phyloP scores from a whole-genome alignment of 2,113 vertebrate species.

The Ovis aries region DNA sequence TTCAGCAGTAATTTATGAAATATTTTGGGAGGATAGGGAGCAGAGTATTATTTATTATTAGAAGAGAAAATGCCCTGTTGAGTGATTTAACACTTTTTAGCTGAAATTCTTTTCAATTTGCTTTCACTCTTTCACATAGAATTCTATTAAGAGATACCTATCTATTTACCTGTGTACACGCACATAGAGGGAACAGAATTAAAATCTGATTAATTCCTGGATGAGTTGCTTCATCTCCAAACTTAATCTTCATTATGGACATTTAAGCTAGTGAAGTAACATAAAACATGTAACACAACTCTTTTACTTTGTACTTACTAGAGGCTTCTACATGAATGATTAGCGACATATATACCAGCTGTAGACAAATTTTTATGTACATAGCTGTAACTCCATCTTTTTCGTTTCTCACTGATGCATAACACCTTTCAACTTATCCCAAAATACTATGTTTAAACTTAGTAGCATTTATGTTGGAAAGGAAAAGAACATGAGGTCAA shows the following conservation, averaged over 20 bases:
- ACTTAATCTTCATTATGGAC: neutral
- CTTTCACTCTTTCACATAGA: neutral
- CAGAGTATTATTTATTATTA: neutral
- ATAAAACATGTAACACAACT: neutral
- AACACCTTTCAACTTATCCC: neutral
- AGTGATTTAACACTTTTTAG: neutral
- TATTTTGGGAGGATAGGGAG: neutral
- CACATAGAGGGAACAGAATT: neutral
- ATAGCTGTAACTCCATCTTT: neutral
- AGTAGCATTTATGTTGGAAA: neutral
- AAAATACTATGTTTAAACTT: neutral
- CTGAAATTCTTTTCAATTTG: neutral
- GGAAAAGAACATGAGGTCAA: too few relatives aligned
- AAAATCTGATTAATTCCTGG: neutral
- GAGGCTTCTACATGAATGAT: neutral
- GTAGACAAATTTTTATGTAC: neutral
- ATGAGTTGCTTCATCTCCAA: neutral
- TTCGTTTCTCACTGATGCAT: neutral
- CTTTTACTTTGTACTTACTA: neutral
- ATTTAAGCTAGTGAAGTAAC: neutral
- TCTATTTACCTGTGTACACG: neutral
- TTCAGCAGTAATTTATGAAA: conserved; percentile 8
- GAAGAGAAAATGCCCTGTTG: neutral
- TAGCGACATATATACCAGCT: neutral
- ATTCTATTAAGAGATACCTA: neutral